Evolutionary conservation across 2,113 vertebrate species (phyloP).

Genomic region (Notiomystis cincta): DNA sequence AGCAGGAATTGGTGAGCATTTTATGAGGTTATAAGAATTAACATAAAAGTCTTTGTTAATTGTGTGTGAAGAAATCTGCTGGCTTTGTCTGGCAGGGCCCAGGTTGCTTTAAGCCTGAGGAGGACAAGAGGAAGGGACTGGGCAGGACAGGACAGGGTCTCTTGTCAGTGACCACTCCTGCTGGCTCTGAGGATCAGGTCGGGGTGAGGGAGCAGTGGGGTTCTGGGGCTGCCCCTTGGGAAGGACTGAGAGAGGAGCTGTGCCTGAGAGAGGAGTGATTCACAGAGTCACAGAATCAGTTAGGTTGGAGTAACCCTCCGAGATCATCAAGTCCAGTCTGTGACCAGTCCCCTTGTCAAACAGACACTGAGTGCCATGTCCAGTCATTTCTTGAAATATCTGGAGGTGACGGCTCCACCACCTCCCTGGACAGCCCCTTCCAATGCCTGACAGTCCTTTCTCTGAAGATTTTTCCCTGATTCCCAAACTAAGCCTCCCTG

Average conservation of each 20-base stretch:
- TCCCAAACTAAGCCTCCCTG: neutral
- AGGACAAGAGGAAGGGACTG: neutral
- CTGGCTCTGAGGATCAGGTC: fast-evolving
- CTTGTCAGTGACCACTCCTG: neutral
- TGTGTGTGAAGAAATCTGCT: neutral
- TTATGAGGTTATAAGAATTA: neutral
- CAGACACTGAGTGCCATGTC: neutral
- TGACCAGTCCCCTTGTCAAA: too few relatives aligned
- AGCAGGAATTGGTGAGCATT: neutral
- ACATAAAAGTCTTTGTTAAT: neutral
- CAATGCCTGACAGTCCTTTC: neutral
- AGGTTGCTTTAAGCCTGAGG: neutral
- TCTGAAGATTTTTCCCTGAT: neutral
- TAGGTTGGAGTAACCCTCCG: neutral
- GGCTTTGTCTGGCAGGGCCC: neutral
- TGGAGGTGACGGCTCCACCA: neutral
- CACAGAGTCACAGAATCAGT: too few relatives aligned
- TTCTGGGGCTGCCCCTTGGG: neutral
- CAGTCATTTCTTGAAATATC: neutral
- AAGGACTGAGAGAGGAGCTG: too few relatives aligned
- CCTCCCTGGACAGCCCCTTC: neutral
- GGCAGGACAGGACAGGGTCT: neutral
- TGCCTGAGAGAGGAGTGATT: too few relatives aligned
- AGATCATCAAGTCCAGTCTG: neutral
- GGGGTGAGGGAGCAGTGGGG: neutral